Evolutionary conservation across 2,888 invertebrate genomes (phyloP).

Genomic region (Pandemis corylana): DNA sequence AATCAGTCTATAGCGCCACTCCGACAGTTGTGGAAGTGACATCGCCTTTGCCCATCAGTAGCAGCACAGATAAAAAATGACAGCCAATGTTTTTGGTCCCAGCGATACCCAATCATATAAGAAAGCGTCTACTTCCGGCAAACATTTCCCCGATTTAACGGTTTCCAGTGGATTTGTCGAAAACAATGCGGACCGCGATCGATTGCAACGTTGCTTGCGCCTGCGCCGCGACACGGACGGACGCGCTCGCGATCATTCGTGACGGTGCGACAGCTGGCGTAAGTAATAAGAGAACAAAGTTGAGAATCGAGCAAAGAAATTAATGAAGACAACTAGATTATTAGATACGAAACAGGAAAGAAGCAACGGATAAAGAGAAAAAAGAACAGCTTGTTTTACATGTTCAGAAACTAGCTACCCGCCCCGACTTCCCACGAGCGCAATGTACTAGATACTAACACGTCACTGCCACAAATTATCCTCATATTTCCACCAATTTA

Average conservation of each 20-base stretch:
- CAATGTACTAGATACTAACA: too few species aligned
- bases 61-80: too few species aligned
- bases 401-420: too few species aligned
- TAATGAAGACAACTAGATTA: neutral
- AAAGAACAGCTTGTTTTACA: too few species aligned
- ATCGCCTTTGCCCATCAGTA: too few species aligned
- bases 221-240: conserved; percentile 63
- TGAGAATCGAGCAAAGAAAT: neutral
- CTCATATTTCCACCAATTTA: too few species aligned
- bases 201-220: conserved; percentile 57
- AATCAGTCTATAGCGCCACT: neutral
- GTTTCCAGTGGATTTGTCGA: conserved; percentile 56
- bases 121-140: conserved; percentile 31
- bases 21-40: neutral
- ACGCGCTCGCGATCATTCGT: conserved; percentile 62
- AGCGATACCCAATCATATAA: neutral
- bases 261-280: conserved; percentile 47
- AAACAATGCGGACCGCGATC: conserved; percentile 54
- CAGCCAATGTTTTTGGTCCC: neutral
- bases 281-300: conserved; percentile 23
- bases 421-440: too few species aligned
- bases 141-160: conserved; percentile 51
- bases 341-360: too few species aligned
- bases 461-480: too few species aligned
- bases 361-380: too few species aligned